phyloP scores from a whole-genome alignment of 2,797 vertebrate species.

The Spinus pinus region DNA sequence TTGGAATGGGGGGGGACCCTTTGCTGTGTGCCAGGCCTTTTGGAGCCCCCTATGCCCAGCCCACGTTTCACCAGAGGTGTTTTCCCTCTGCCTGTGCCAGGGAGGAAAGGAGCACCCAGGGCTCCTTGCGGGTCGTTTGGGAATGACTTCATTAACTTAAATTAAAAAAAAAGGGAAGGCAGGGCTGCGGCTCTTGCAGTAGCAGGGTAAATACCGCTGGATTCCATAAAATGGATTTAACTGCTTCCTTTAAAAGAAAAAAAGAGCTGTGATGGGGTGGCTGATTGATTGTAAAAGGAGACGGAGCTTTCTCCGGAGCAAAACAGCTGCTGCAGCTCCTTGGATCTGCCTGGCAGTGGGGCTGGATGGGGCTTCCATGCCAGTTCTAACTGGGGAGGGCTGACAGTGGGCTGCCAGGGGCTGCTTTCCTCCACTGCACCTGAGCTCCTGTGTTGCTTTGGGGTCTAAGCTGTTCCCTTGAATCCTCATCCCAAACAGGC shows the following conservation, averaged over 20 bases:
- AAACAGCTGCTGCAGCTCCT: constrained; percentile 20
- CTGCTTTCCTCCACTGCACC: fast-evolving
- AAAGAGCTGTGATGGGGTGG: constrained; percentile 50
- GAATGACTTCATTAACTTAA: constrained; percentile 43
- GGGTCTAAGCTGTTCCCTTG: not conserved
- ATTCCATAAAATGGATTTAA: constrained; percentile 76
- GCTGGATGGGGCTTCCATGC: not conserved
- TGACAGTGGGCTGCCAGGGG: not conserved
- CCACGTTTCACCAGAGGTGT: fast-evolving
- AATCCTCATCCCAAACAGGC: fast-evolving
- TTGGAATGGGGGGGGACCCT: not conserved
- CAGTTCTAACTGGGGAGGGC: fast-evolving
- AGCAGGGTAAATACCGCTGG: constrained; percentile 64
- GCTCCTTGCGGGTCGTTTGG: not conserved
- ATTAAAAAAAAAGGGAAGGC: not conserved
- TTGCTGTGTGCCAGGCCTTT: not conserved
- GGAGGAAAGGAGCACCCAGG: not conserved
- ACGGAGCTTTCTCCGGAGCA: not conserved
- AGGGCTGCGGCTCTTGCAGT: constrained; percentile 50
- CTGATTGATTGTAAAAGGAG: constrained; percentile 63
- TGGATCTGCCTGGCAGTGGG: not conserved
- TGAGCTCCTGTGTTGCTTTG: fast-evolving
- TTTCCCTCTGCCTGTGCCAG: not conserved
- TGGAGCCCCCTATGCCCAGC: fast-evolving
- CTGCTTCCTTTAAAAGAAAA: constrained; percentile 73